Evolutionary conservation across 2,113 vertebrate species (phyloP), one percentile per base, ranked within the genome.

Genomic region (Rhinichthys klamathensis): DNA sequence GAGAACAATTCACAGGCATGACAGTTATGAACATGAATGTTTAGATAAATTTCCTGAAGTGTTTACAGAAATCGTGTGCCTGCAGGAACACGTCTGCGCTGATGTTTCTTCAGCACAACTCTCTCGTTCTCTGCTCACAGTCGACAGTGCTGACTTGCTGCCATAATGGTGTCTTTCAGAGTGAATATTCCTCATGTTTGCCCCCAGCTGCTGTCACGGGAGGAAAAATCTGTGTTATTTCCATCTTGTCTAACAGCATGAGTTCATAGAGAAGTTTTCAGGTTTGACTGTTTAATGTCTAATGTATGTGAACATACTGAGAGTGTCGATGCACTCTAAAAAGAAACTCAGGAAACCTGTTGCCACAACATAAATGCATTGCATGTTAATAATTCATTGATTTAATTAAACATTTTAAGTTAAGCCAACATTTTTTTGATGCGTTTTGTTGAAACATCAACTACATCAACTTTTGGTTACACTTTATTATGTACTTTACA

Each of bases 21-120:
- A 65, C 30, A 74, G 77, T 76, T 86, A 32, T 65, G 23, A 70
- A 46, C 13, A 65, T 80, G 82, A 84, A 78, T 75, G n/a, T 54
- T 44, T 61, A 32, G 27, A 54, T 23, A 30, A 16, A 60, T 70
- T 41, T 76, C 49, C 46, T 81, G 74, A 51, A 54, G 13, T 84
- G 73, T 60, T 49, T 25, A 79, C 38, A 83, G 84, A 63, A 51
- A 10, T 9, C 9, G 30, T 76, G 30, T 83, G 61, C 69, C 79
- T 86, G 49, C 76, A 35, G 54, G 82, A 74, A n/a, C 12, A 69
- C 6, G 73, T 70, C 65, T 79, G 30, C 56, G 69, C 27, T 61
- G 49, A 21, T 79, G 32, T 63, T 80, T 74, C 63, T 58, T 79
- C 35, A 60, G 25, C 32, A 70, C 58, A 84, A 80, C 3, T 12